Evolutionary conservation across 2,113 vertebrate species (phyloP).

Genomic region (Aramus guarauna): DNA sequence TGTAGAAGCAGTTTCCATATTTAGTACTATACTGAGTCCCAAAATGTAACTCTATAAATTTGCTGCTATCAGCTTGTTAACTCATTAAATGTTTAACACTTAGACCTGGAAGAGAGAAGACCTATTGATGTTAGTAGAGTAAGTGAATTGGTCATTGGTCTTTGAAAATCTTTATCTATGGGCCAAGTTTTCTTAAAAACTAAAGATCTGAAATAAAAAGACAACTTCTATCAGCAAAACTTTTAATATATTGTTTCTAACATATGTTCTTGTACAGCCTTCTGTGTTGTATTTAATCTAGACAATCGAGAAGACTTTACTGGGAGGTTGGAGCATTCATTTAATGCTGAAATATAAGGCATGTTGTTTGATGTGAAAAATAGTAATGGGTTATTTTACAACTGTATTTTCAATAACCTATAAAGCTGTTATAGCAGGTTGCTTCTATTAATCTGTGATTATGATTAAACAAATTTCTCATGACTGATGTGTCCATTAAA

Average conservation of each 20-base stretch:
- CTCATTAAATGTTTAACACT: background rate
- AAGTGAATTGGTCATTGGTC: background rate
- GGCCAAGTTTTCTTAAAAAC: background rate
- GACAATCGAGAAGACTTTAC: background rate
- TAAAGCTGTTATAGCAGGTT: background rate
- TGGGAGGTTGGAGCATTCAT: background rate
- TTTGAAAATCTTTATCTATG: background rate
- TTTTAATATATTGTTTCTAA: background rate
- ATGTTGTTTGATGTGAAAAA: background rate
- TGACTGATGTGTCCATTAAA: background rate
- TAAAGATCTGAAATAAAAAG: background rate
- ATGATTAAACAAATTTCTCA: background rate
- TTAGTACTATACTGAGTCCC: background rate
- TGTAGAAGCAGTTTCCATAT: background rate
- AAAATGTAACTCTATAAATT: background rate
- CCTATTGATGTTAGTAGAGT: background rate
- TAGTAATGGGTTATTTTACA: background rate
- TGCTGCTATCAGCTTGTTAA: background rate
- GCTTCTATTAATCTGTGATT: background rate
- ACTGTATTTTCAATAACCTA: background rate
- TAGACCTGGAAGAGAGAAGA: background rate
- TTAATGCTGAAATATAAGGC: background rate
- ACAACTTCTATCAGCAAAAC: background rate
- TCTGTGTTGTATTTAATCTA: background rate
- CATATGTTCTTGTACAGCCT: background rate